Conservation (phyloP, 2,888 invertebrate species). For the Allolobophora icterica region DNA sequence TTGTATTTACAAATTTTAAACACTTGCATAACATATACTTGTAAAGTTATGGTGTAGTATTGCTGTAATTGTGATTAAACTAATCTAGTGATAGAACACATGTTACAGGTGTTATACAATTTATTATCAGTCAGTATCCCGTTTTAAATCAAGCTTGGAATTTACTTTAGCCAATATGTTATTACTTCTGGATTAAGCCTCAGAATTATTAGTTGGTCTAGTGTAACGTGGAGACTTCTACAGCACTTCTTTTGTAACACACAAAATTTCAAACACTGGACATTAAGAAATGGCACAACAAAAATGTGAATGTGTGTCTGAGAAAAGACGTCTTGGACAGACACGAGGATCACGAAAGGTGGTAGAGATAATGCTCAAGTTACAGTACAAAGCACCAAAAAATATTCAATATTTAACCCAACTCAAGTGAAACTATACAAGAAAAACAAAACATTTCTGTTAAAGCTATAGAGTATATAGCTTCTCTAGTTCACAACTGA, state of each 20-base stretch:
- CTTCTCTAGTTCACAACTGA: background rate
- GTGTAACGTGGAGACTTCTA: background rate
- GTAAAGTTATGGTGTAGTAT: background rate
- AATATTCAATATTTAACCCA: no score
- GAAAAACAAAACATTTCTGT: no score
- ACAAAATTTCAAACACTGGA: background rate
- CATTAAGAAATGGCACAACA: background rate
- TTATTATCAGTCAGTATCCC: background rate
- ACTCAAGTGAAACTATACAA: no score
- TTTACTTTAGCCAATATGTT: no score
- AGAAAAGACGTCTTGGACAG: background rate
- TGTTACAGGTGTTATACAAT: background rate
- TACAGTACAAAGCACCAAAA: background rate
- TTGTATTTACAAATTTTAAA: background rate
- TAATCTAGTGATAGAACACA: background rate
- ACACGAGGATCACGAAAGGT: background rate
- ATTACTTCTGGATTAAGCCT: background rate
- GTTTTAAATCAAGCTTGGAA: no score
- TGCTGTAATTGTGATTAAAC: background rate
- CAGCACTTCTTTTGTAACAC: background rate
- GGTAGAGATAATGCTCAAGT: background rate
- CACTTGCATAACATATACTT: background rate
- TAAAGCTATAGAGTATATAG: background rate
- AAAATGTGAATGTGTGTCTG: background rate
- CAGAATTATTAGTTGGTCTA: background rate